Evolutionary conservation across 2,888 invertebrate genomes (phyloP).

Genomic region (Eilema griseolum): DNA sequence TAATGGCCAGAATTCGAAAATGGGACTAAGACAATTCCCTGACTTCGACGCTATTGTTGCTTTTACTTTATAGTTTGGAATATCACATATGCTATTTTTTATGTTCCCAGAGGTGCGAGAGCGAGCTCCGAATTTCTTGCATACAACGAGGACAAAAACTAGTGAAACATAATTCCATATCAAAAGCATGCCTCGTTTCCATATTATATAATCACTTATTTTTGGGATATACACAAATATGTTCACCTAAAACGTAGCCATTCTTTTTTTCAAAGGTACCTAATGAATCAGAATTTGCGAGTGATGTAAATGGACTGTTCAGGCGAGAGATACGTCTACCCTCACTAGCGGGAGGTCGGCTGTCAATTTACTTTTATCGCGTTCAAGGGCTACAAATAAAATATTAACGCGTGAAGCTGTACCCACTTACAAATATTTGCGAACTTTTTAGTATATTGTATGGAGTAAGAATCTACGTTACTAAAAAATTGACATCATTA

Average conservation of each 20-base stretch:
- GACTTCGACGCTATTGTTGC: too few species aligned
- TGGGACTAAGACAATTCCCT: too few species aligned
- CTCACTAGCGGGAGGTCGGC: slow-evolving; percentile 16
- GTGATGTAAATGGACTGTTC: slow-evolving; percentile 22
- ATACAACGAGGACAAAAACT: too few species aligned
- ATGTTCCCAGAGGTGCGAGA: too few species aligned
- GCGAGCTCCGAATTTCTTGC: too few species aligned
- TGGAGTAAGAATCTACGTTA: slow-evolving; percentile 2
- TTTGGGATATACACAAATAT: not conserved
- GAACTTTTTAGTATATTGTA: slow-evolving; percentile 19
- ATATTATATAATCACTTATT: too few species aligned
- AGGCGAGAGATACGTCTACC: slow-evolving; percentile 13
- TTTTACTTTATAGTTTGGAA: too few species aligned
- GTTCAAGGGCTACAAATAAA: slow-evolving; percentile 25
- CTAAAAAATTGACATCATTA: too few species aligned
- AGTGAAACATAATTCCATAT: too few species aligned
- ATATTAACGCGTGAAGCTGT: slow-evolving; percentile 29
- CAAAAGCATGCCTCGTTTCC: too few species aligned
- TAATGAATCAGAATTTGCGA: slow-evolving; percentile 19
- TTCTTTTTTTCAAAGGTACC: slow-evolving; percentile 8
- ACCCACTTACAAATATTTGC: slow-evolving; percentile 32
- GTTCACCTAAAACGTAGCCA: not conserved
- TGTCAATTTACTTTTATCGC: slow-evolving; percentile 35
- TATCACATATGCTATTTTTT: too few species aligned
- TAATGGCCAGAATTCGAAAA: too few species aligned